Conservation (phyloP, 2,113 vertebrate species). For the Tinamus guttatus region DNA sequence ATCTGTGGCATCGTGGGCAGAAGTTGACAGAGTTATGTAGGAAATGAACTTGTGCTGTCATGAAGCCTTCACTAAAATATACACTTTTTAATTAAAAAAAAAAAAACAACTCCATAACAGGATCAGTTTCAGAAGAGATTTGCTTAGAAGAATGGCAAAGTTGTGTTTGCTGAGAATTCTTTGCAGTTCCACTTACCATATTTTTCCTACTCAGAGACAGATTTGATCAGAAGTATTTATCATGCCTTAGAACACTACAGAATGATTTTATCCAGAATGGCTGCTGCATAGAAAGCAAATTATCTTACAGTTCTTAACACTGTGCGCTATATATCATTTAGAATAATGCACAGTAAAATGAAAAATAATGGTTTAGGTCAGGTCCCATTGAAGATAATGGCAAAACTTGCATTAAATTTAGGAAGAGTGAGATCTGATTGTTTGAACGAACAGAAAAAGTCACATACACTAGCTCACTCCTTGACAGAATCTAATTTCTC, state of each 20-base stretch:
- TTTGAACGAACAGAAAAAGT: conserved; percentile 20
- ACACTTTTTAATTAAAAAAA: not conserved
- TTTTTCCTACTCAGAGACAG: not conserved
- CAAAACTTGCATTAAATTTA: conserved; percentile 20
- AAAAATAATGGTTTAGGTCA: conserved; percentile 38
- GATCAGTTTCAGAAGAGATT: not conserved
- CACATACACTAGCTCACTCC: not conserved
- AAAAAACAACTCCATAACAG: not conserved
- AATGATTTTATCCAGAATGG: not conserved
- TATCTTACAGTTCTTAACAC: conserved; percentile 46
- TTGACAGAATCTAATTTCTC: conserved; percentile 48
- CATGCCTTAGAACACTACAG: not conserved
- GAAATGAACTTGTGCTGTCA: not conserved
- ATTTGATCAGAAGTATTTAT: conserved; percentile 31
- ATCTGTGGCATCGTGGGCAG: not conserved
- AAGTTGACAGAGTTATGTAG: not conserved
- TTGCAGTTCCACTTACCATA: not conserved
- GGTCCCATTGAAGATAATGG: conserved; percentile 33
- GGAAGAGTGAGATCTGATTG: conserved; percentile 15
- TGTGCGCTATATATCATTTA: conserved; percentile 19
- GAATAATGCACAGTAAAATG: conserved; percentile 30
- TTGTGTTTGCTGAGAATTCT: not conserved
- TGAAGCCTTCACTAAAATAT: conserved; percentile 17
- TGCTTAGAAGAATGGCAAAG: not conserved
- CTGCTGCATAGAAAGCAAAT: conserved; percentile 34